Base-by-base conservation (phyloP, 1,140 invertebrate species). In the Phenacoccus solenopsis region DNA sequence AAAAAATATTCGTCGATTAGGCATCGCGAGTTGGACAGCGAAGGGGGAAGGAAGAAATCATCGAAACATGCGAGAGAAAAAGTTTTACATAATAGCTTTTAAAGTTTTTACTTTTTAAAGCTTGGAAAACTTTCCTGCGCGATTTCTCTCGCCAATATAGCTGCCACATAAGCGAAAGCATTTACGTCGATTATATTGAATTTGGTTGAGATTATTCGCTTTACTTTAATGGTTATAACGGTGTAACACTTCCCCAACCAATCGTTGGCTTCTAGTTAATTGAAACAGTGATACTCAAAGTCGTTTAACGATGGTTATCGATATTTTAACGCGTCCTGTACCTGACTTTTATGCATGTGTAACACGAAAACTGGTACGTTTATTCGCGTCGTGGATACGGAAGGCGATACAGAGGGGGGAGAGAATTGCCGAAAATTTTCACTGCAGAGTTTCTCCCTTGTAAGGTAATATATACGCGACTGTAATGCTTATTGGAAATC, bases 41-140 rank as follows among this genome's bases (percentile, higher is more conserved):
- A 3, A 24, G 59, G 16, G 16, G 22, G 5, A 24, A 20, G 12
- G 59, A 25, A 64, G 25, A 64, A 64, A 64, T 25, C 59, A 64
- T 64, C 25, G 59, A 25, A 59, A 64, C 59, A 64, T 64, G 59
- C 59, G 59, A 64, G n/a, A n/a, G 59, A 24, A 64, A 64, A 64
- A 24, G 21, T 64, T 64, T 64, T 64, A 64, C 59, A 64, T 64
- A 64, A 64, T 64, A 64, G 59, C 59, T 64, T 59, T 27, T 7
- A 27, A 64, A 64, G 59, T 64, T 64, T 64, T 64, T 64, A 25
- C 25, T 64, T 64, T 64, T 64, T 64, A 64, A 64, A 64, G 59
- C 59, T 64, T 64, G 22, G 25, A 64, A 64, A 64, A 27, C 2
- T 64, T 64, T 64, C 25, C 59, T 64, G 10, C 59, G 25, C 59